Evolutionary conservation across 2,113 vertebrate species (phyloP).

Genomic region (Dasyprocta punctata): DNA sequence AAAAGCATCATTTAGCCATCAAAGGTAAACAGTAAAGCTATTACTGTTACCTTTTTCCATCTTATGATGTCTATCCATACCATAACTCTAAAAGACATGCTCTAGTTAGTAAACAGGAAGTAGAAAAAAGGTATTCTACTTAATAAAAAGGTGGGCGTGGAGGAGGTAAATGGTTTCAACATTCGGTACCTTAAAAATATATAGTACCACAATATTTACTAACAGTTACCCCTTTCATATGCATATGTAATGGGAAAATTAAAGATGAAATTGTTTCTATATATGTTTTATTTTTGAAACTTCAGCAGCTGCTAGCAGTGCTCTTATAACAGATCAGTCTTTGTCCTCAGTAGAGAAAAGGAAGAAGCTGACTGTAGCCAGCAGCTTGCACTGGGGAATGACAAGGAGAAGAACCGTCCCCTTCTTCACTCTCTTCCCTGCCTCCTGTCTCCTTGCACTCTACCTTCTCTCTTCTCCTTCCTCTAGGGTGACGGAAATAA

Average conservation of each 20-base stretch:
- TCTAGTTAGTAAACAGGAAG: too few relatives aligned
- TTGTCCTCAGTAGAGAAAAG: conserved; percentile 50
- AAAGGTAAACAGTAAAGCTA: not conserved
- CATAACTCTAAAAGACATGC: too few relatives aligned
- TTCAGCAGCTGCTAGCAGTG: conserved; percentile 50
- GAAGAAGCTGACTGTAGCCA: not conserved
- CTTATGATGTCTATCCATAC: too few relatives aligned
- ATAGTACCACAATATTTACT: not conserved
- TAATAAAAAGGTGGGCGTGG: too few relatives aligned
- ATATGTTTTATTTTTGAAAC: conserved; percentile 33
- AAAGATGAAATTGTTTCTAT: conserved; percentile 19
- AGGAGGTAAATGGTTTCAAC: too few relatives aligned
- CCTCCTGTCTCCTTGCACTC: not conserved
- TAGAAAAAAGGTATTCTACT: too few relatives aligned
- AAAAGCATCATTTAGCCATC: not conserved
- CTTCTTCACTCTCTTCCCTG: not conserved
- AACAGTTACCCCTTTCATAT: not conserved
- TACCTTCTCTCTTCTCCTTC: not conserved
- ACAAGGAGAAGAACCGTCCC: not conserved
- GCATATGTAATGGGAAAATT: conserved; percentile 30
- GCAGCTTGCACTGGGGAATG: not conserved
- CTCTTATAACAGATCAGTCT: conserved; percentile 43
- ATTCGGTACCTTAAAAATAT: too few relatives aligned
- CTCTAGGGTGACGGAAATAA: not conserved
- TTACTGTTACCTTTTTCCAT: too few relatives aligned